These are phyloP conservation scores for Xenotilapia caudafasciata DNA, from an alignment of 2,113 vertebrate genomes.

Conservation along the genomic window DNA sequence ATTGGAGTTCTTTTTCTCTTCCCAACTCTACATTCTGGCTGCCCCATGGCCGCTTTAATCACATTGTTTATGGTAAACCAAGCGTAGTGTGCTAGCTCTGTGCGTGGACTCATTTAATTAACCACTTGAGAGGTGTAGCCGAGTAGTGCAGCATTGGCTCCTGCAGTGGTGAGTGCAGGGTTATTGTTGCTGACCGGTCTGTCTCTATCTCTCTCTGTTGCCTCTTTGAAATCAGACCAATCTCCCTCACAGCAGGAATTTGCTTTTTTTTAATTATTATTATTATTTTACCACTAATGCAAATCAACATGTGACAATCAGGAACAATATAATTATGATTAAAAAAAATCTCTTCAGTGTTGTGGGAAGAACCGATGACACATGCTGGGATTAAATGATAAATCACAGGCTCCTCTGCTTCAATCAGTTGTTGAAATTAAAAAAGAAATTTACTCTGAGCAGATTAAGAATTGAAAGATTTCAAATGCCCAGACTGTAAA, in stretches of 20 bases:
- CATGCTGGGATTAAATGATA: slow-evolving; percentile 38
- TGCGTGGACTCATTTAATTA: slow-evolving; percentile 92
- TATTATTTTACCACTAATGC: background rate
- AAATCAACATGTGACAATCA: slow-evolving; percentile 5
- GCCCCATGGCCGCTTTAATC: slow-evolving; percentile 48
- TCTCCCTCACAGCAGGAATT: background rate
- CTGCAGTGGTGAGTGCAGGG: slow-evolving; percentile 32
- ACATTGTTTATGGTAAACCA: slow-evolving; percentile 69
- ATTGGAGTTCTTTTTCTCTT: slow-evolving; percentile 21
- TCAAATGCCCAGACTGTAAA: background rate
- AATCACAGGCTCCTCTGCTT: background rate
- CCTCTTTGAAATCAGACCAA: slow-evolving; percentile 24
- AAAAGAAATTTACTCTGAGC: background rate
- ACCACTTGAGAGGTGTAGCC: slow-evolving; percentile 87
- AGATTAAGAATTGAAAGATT: background rate
- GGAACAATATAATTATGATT: slow-evolving; percentile 30
- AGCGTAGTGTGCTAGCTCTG: slow-evolving; percentile 84
- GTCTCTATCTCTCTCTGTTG: slow-evolving; percentile 15
- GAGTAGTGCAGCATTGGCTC: slow-evolving; percentile 34
- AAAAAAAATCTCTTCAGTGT: background rate
- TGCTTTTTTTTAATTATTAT: background rate
- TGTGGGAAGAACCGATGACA: slow-evolving; percentile 20
- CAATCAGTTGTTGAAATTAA: background rate
- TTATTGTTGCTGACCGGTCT: slow-evolving; percentile 46
- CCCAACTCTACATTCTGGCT: slow-evolving; percentile 22